These are phyloP conservation scores for Aphidius colemani DNA, from an alignment of 2,888 invertebrate species.

Conservation along the genomic window DNA sequence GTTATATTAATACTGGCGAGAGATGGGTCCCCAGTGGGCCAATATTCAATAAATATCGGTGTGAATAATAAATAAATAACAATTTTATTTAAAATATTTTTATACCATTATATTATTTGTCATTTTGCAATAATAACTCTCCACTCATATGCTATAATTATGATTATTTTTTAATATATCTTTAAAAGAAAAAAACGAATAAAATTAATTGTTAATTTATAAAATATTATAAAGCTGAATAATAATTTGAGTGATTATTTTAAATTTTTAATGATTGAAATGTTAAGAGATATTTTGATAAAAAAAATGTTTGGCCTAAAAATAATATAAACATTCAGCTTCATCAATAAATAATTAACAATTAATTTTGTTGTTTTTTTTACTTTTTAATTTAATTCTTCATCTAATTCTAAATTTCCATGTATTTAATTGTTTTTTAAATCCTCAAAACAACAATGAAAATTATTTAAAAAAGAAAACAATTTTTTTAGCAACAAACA, in stretches of 20 bases:
- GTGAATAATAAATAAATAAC: constrained; percentile 31
- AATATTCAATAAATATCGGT: constrained; percentile 61
- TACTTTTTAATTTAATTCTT: neutral
- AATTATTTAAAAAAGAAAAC: too few relatives aligned
- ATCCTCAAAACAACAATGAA: neutral
- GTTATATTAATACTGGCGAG: constrained; percentile 51
- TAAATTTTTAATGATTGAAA: neutral
- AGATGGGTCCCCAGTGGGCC: constrained; percentile 56
- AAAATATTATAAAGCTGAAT: too few relatives aligned
- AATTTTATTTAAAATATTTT: too few relatives aligned
- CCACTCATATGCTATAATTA: too few relatives aligned
- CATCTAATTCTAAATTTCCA: constrained; percentile 5
- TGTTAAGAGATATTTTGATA: too few relatives aligned
- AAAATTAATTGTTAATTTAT: neutral
- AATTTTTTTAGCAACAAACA: neutral
- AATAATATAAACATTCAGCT: neutral
- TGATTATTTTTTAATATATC: neutral
- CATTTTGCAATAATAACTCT: too few relatives aligned
- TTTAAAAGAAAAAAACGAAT: neutral
- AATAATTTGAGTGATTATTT: neutral
- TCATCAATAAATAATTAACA: neutral
- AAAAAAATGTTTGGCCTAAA: neutral
- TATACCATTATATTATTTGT: too few relatives aligned
- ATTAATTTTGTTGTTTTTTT: neutral
- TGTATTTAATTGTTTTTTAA: neutral